These are phyloP conservation scores for Eremophila alpestris DNA, from an alignment of 2,797 vertebrate genomes.

Conservation along the genomic window DNA sequence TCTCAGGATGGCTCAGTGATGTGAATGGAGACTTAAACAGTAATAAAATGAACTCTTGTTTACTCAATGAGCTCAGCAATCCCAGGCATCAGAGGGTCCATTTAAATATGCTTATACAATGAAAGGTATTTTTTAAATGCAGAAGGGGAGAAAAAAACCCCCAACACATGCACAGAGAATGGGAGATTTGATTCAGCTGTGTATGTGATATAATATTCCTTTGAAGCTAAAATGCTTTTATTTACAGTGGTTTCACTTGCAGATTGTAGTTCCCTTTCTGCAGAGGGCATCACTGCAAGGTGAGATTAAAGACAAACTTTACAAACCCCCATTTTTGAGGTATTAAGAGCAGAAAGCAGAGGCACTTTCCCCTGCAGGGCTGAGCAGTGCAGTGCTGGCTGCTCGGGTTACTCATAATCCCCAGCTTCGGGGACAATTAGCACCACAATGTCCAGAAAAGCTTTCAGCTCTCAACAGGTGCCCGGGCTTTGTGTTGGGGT, in stretches of 20 bases:
- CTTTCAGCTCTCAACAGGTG: constrained; percentile 64
- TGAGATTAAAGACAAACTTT: background rate
- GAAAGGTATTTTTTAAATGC: background rate
- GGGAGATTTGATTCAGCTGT: background rate
- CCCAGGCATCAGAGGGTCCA: background rate
- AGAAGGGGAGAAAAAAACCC: fast-evolving
- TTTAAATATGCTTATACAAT: background rate
- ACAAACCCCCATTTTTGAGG: background rate
- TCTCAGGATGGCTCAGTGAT: background rate
- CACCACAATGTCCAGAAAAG: constrained; percentile 27
- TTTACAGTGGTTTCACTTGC: background rate
- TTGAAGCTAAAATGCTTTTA: background rate
- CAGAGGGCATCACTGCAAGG: background rate
- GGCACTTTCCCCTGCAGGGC: background rate
- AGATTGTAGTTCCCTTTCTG: background rate
- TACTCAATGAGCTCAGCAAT: background rate
- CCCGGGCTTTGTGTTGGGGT: constrained; percentile 12
- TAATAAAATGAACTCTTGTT: background rate
- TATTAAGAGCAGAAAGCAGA: background rate
- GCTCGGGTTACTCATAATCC: constrained; percentile 68
- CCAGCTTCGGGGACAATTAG: constrained; percentile 60
- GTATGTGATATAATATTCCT: background rate
- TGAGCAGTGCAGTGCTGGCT: background rate
- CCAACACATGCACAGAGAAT: background rate
- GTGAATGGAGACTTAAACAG: background rate